phyloP scores from a whole-genome alignment of 2,888 invertebrate species.

The Dysmachus trigonus region DNA sequence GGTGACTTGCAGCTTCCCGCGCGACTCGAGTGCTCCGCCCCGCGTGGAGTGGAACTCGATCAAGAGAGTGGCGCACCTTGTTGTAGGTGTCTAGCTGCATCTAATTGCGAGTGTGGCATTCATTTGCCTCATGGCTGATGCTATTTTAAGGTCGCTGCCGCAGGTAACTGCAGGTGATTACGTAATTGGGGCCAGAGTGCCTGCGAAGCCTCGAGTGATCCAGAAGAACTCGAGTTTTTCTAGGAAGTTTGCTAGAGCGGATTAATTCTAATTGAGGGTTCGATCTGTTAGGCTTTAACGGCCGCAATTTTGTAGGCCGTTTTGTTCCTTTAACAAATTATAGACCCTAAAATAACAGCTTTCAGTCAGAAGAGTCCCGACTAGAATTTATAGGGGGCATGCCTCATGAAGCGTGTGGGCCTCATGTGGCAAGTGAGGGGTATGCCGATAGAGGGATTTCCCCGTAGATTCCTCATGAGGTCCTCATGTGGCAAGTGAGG shows the following conservation, averaged over 20 bases:
- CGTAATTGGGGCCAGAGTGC: slow-evolving; percentile 11
- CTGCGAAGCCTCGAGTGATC: not conserved
- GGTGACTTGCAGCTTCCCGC: slow-evolving; percentile 28
- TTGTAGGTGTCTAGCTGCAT: not conserved
- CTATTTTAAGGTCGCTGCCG: not conserved
- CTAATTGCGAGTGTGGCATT: slow-evolving; percentile 26
- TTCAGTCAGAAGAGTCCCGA: not conserved
- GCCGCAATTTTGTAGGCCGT: not conserved
- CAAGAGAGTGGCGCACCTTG: not conserved
- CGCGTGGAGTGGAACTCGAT: not conserved
- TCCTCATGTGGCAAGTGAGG: too few relatives aligned
- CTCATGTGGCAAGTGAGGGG: too few relatives aligned
- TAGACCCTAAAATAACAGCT: not conserved
- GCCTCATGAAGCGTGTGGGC: too few relatives aligned
- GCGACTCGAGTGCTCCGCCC: not conserved
- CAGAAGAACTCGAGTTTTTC: not conserved
- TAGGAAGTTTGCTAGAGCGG: not conserved
- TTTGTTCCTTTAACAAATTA: not conserved
- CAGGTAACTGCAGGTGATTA: slow-evolving; percentile 9
- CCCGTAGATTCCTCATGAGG: too few relatives aligned
- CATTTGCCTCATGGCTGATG: slow-evolving; percentile 18
- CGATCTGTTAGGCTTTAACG: not conserved
- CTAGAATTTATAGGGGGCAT: too few relatives aligned
- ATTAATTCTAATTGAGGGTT: not conserved
- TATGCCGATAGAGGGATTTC: too few relatives aligned